Evolutionary conservation across 2,797 vertebrate species (phyloP).

Genomic region (Poeciliopsis gracilis): DNA sequence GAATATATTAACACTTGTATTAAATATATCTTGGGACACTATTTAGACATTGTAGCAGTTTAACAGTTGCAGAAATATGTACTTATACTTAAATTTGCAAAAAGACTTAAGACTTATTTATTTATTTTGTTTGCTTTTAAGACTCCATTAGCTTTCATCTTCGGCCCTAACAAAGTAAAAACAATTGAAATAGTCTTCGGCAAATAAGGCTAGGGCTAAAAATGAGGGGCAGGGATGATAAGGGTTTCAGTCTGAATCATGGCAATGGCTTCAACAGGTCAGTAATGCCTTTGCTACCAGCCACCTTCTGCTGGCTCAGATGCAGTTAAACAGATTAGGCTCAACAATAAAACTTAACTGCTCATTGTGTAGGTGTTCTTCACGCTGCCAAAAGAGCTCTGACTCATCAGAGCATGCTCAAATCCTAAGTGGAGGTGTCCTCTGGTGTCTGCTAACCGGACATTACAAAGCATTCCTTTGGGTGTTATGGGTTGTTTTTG

Average conservation of each 20-base stretch:
- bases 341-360: not conserved
- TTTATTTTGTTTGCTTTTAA: not conserved
- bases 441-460: constrained; percentile 1
- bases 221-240: not conserved
- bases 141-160: not conserved
- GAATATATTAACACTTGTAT: not conserved
- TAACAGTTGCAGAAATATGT: not conserved
- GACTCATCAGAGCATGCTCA: constrained; percentile 1
- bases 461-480: no score
- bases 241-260: not conserved
- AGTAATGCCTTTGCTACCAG: not conserved
- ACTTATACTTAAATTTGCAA: not conserved
- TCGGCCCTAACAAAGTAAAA: not conserved
- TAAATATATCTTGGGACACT: not conserved
- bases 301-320: not conserved
- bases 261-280: not conserved
- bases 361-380: not conserved
- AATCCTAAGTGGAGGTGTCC: not conserved
- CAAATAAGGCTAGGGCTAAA: not conserved
- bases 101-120: not conserved
- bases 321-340: not conserved
- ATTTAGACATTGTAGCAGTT: no score
- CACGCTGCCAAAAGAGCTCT: not conserved
- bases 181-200: not conserved
- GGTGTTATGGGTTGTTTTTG: not conserved